phyloP scores from a whole-genome alignment of 2,113 vertebrate species.

The Oenanthe oenanthe region DNA sequence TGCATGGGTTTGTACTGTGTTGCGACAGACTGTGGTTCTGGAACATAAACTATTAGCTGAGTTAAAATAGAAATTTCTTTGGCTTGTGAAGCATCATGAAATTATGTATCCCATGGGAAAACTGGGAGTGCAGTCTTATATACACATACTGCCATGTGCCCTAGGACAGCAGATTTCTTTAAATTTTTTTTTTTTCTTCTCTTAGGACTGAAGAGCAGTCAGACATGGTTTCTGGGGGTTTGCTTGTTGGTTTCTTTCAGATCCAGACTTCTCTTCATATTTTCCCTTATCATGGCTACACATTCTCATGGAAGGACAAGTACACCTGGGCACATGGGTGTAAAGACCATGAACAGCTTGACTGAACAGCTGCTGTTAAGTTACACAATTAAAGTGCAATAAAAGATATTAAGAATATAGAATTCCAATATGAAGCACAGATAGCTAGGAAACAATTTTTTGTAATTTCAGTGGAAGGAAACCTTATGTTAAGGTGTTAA shows the following conservation, averaged over 20 bases:
- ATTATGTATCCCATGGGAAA: conserved; percentile 19
- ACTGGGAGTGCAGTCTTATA: not conserved
- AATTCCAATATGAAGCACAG: not conserved
- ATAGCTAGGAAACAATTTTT: not conserved
- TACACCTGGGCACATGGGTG: not conserved
- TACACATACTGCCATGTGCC: not conserved
- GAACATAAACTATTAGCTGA: not conserved
- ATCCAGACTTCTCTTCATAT: not conserved
- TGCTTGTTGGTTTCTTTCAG: not conserved
- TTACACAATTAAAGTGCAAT: not conserved
- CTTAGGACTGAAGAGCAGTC: not conserved
- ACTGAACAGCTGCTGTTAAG: not conserved
- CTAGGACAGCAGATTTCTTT: not conserved
- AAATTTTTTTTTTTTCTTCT: not conserved
- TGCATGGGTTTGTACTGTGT: not conserved
- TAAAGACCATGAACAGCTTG: not conserved
- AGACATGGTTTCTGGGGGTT: not conserved
- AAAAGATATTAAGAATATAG: not conserved
- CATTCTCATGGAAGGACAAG: not conserved
- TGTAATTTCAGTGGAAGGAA: not conserved
- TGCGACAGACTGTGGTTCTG: not conserved
- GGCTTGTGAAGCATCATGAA: not conserved
- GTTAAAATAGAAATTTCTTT: conserved; percentile 15
- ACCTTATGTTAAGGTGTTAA: not conserved
- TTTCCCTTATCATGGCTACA: not conserved